Evolutionary conservation across 2,888 invertebrate genomes (phyloP).

Genomic region (Xanthostigma xanthostigma): DNA sequence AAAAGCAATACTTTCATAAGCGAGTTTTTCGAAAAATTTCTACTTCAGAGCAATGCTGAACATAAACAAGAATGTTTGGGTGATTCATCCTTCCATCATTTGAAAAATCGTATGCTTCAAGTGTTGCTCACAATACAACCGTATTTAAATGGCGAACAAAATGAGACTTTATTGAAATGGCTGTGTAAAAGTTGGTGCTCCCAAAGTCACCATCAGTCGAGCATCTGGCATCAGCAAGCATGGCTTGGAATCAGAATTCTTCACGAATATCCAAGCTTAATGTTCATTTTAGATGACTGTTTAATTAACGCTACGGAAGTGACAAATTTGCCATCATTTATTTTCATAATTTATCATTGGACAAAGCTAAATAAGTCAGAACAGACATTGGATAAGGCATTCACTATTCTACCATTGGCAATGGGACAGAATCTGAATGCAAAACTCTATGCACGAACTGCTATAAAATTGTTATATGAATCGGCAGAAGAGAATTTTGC

Average conservation of each 20-base stretch:
- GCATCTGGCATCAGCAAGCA: constrained; percentile 42
- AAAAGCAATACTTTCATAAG: neutral
- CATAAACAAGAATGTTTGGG: neutral
- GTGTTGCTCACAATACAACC: constrained; percentile 32
- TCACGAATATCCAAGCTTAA: constrained; percentile 16
- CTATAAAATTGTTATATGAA: constrained; percentile 29
- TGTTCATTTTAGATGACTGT: constrained; percentile 24
- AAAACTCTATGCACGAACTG: constrained; percentile 56
- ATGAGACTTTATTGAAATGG: constrained; percentile 22
- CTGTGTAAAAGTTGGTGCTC: constrained; percentile 28
- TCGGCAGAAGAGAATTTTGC: constrained; percentile 18
- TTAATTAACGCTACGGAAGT: constrained; percentile 14
- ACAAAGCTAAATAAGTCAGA: constrained; percentile 8
- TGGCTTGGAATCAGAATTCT: constrained; percentile 38
- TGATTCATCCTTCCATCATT: neutral
- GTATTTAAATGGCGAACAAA: constrained; percentile 20
- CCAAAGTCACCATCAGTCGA: constrained; percentile 46
- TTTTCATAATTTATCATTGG: constrained; percentile 21
- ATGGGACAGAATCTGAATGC: constrained; percentile 74
- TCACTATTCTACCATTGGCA: constrained; percentile 52
- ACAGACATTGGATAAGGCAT: constrained; percentile 21
- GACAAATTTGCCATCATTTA: constrained; percentile 13
- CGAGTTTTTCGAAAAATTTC: neutral
- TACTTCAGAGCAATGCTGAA: neutral
- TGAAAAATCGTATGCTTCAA: constrained; percentile 31